Base-by-base conservation (phyloP, 2,888 invertebrate genomes). In the Idaea biselata region DNA sequence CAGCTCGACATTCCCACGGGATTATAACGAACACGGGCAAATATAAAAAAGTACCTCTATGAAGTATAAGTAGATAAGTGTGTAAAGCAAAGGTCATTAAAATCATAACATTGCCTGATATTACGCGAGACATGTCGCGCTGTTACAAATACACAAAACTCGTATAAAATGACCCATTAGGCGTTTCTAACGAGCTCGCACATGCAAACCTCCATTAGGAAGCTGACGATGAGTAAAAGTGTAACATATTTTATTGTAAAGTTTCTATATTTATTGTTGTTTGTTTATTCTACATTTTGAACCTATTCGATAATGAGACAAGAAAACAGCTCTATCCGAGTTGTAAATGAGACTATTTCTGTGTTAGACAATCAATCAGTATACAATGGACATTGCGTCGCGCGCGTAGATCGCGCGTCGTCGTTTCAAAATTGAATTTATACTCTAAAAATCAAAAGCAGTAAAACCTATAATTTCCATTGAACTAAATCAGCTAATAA, bases 151-250 rank as follows among this genome's bases (percentile, higher is more conserved):
- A 72, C 77, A 81, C 82, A 77, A 80, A 82, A 82, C 82, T 82
- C 80, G 72, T 81, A 80, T 78, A 82, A 81, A 82, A 81, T 72
- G 75, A 75, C 68, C 80, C 83, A 84, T 84, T 84, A 84, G 73
- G 71, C 71, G 70, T 71, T 66, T 70, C 70, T 80, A 78, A 81
- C 75, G 79, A 80, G 75, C 69, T 71, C 68, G 67, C 77, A 74
- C 75, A 75, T 76, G 73, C 72, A 69, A 63, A 71, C 75, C 67
- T 71, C 76, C 80, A 81, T 81, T 81, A 79, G 70, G 66, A 69
- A 71, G 70, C 66, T 69, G 69, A 69, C 68, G 66, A 68, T 63
- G 58, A 44, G 55, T 56, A 63, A 64, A 67, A 64, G 58, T 55
- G 55, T 44, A 44, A 44, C 6, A 44, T 14, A 44, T 44, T 11